phyloP scores from a whole-genome alignment of 2,797 vertebrate species.

The Urosaurus nigricauda region DNA sequence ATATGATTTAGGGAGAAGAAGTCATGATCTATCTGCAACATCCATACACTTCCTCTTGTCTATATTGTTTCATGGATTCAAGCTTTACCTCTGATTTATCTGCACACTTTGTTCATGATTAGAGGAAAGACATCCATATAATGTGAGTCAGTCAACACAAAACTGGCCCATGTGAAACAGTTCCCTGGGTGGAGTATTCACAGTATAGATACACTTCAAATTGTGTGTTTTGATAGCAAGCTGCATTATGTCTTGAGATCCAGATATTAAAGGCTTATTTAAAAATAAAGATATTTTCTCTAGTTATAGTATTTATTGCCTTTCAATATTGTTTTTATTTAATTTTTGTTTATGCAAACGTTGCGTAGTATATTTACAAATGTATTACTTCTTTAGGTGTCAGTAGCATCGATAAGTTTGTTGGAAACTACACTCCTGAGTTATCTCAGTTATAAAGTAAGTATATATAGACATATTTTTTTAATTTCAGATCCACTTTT shows the following conservation, averaged over 20 bases:
- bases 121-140: not conserved
- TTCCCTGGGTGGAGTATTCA: not conserved
- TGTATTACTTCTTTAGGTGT: slow-evolving; percentile 78
- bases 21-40: not conserved
- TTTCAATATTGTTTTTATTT: slow-evolving; percentile 36
- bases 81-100: not conserved
- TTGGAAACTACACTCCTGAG: slow-evolving; percentile 85
- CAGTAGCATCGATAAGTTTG: slow-evolving; percentile 87
- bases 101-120: too few species aligned
- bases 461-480: slow-evolving; percentile 48
- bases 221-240: not conserved
- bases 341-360: not conserved
- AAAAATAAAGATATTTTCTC: slow-evolving; percentile 29
- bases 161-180: not conserved
- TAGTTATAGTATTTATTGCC: not conserved
- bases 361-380: not conserved
- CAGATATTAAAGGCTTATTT: not conserved
- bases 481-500: not conserved
- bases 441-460: slow-evolving; percentile 90
- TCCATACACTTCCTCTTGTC: not conserved
- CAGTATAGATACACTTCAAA: not conserved
- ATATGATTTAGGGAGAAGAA: not conserved
- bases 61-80: not conserved
- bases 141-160: not conserved
- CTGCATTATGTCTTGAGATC: not conserved